Evolutionary conservation across 2,888 invertebrate genomes (phyloP).

Genomic region (Bugulina stolonifera): DNA sequence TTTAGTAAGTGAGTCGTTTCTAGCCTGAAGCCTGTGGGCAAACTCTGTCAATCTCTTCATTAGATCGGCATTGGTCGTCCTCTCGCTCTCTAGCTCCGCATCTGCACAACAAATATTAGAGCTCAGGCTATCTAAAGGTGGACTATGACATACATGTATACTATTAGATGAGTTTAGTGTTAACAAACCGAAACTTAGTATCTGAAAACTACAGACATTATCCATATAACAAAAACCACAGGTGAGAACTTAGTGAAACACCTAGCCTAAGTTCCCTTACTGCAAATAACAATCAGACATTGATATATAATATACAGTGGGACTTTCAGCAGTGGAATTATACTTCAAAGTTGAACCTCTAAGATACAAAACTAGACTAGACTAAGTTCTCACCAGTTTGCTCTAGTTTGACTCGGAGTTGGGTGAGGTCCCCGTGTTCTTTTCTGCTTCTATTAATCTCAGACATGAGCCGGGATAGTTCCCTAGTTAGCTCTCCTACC

Average conservation of each 20-base stretch:
- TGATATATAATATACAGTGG: too few species aligned
- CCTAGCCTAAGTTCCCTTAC: background rate
- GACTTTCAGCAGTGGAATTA: background rate
- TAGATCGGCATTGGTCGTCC: conserved; percentile 14
- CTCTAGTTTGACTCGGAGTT: conserved; percentile 4
- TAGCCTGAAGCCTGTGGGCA: conserved; percentile 11
- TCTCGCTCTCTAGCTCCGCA: conserved; percentile 9
- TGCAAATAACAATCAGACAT: background rate
- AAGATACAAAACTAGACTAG: background rate
- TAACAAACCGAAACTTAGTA: too few species aligned
- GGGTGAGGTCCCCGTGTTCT: conserved; percentile 10
- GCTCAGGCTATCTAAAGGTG: too few species aligned
- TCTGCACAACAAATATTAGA: background rate
- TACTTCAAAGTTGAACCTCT: background rate
- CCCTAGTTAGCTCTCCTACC: conserved; percentile 37
- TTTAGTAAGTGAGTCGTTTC: conserved; percentile 22
- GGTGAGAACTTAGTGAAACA: background rate
- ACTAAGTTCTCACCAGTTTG: background rate
- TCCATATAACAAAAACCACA: background rate
- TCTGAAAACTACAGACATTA: too few species aligned
- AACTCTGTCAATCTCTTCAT: conserved; percentile 23
- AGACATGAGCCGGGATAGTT: conserved; percentile 29
- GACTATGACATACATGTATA: background rate
- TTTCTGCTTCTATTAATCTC: conserved; percentile 23
- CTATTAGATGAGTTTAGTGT: background rate